Conservation (phyloP, 1,140 invertebrate genomes). For the Neuroterus valhalla region DNA sequence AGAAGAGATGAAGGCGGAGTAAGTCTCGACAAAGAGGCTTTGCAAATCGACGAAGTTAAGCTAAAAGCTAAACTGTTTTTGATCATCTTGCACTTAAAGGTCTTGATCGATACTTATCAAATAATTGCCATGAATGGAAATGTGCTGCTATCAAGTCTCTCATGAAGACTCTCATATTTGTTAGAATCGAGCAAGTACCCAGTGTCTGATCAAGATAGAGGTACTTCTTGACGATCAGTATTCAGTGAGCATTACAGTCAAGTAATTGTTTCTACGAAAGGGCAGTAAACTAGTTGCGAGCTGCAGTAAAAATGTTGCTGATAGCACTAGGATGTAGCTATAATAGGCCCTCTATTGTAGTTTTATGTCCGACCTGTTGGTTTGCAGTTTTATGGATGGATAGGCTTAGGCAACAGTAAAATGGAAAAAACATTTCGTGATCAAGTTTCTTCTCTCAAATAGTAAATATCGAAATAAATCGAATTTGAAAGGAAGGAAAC, state of each 20-base stretch:
- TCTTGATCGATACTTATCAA: too few species aligned
- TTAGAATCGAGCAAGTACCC: too few species aligned
- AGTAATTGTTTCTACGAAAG: not conserved
- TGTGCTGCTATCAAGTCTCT: too few species aligned
- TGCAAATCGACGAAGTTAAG: not conserved
- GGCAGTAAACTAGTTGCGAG: not conserved
- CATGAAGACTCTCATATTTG: too few species aligned
- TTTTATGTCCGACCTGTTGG: not conserved
- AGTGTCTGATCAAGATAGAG: too few species aligned
- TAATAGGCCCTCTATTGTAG: not conserved
- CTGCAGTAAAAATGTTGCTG: not conserved
- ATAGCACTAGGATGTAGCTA: not conserved
- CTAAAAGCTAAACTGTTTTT: too few species aligned
- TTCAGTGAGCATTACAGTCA: not conserved
- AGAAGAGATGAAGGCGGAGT: not conserved
- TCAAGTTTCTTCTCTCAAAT: not conserved
- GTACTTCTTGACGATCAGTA: too few species aligned
- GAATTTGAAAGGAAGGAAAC: not conserved
- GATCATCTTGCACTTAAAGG: too few species aligned
- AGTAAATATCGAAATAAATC: not conserved
- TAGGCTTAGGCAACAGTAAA: constrained; percentile 12
- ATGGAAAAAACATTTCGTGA: constrained; percentile 9
- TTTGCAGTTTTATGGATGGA: constrained; percentile 13
- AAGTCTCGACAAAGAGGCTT: not conserved
- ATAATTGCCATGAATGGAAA: too few species aligned